phyloP scores from a whole-genome alignment of 2,888 invertebrate species.

The Molanna angustata region DNA sequence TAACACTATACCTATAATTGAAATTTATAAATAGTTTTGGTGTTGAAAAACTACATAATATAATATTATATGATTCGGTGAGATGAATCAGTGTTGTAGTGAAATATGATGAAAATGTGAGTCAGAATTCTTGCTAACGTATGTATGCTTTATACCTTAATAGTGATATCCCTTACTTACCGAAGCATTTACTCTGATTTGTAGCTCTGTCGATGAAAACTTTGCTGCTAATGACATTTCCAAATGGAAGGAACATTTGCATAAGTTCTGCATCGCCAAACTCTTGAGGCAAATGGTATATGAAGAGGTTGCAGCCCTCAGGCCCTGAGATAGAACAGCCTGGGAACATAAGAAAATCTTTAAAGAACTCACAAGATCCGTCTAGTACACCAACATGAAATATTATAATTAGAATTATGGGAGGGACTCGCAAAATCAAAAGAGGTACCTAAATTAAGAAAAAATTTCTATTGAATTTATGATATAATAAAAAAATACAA shows the following conservation, averaged over 20 bases:
- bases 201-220: constrained; percentile 99
- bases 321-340: constrained; percentile 97
- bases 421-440: not conserved
- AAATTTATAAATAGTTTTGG: too few relatives aligned
- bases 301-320: constrained; percentile 99
- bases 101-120: too few relatives aligned
- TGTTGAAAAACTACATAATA: too few relatives aligned
- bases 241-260: constrained; percentile 99
- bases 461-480: too few relatives aligned
- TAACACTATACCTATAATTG: too few relatives aligned
- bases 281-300: constrained; percentile 99
- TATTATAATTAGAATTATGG: not conserved
- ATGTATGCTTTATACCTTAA: too few relatives aligned
- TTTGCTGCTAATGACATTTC: constrained; percentile 99
- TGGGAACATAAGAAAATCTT: constrained; percentile 72
- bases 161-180: too few relatives aligned
- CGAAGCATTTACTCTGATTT: constrained; percentile 99
- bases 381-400: constrained; percentile 36
- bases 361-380: constrained; percentile 62
- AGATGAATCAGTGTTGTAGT: too few relatives aligned
- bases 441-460: too few relatives aligned
- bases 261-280: constrained; percentile 98
- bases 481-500: too few relatives aligned
- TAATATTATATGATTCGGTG: too few relatives aligned
- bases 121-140: too few relatives aligned